Percentiles rank a stretch among this genome's conserved stretches.
Evolutionary conservation across 2,888 invertebrate genomes (phyloP).

Genomic region (Epinotia ramella): DNA sequence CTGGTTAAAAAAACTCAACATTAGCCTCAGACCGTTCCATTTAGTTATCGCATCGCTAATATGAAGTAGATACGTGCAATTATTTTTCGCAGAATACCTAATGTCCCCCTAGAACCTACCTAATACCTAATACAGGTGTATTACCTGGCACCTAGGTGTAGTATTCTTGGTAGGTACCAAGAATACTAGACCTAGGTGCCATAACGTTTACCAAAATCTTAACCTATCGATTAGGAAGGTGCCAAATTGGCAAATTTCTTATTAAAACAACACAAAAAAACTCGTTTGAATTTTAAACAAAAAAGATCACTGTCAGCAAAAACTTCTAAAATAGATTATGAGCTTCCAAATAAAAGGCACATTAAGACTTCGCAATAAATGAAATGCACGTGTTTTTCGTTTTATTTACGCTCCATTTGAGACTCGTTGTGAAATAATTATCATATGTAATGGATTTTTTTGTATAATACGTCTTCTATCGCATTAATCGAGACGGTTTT

Average conservation of each 20-base stretch:
- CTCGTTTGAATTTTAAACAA: slow-evolving; percentile 1
- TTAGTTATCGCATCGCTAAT: too few relatives aligned
- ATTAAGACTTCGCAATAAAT: slow-evolving; percentile 32
- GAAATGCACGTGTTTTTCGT: slow-evolving; percentile 28
- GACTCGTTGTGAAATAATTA: slow-evolving; percentile 35
- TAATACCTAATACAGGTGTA: too few relatives aligned
- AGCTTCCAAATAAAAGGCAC: slow-evolving; percentile 12
- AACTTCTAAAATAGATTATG: slow-evolving; percentile 16
- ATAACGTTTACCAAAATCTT: too few relatives aligned
- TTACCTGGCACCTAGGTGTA: too few relatives aligned
- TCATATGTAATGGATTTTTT: slow-evolving; percentile 36
- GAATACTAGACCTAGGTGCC: too few relatives aligned
- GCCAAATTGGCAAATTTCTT: background rate
- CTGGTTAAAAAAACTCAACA: too few relatives aligned
- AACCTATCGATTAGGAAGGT: too few relatives aligned
- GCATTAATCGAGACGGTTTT: slow-evolving; percentile 28
- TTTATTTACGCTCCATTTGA: slow-evolving; percentile 32
- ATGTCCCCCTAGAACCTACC: too few relatives aligned
- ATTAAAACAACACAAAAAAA: background rate
- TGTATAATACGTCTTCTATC: slow-evolving; percentile 16
- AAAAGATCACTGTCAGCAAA: slow-evolving; percentile 15
- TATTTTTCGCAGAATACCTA: too few relatives aligned
- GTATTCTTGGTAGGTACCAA: too few relatives aligned
- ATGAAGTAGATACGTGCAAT: too few relatives aligned
- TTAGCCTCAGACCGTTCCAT: too few relatives aligned